Evolutionary conservation across 2,797 vertebrate species (phyloP).

Genomic region (Spondyliosoma cantharus): DNA sequence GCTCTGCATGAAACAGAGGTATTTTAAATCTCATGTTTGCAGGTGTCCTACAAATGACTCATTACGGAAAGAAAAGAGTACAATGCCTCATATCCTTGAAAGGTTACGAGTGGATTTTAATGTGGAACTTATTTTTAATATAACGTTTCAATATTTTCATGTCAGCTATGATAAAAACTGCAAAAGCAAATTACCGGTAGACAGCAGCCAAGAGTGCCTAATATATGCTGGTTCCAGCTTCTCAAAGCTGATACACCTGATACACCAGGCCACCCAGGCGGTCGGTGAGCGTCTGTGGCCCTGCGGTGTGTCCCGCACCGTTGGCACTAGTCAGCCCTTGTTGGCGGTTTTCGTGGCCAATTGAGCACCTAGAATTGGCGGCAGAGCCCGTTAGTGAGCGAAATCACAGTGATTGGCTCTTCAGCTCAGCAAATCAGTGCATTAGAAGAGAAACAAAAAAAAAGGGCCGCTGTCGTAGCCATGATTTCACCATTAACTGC

Average conservation of each 20-base stretch:
- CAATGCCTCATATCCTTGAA: background rate
- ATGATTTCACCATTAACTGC: too few relatives aligned
- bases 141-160: background rate
- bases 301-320: too few relatives aligned
- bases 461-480: too few relatives aligned
- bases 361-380: too few relatives aligned
- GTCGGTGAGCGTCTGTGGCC: too few relatives aligned
- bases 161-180: background rate
- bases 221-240: background rate
- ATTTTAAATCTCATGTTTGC: slow-evolving; percentile 22
- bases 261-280: too few relatives aligned
- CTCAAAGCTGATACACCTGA: background rate
- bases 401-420: too few relatives aligned
- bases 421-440: too few relatives aligned
- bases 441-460: too few relatives aligned
- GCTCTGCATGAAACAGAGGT: slow-evolving; percentile 20
- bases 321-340: too few relatives aligned
- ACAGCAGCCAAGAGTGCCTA: background rate
- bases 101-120: background rate
- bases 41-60: background rate
- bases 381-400: too few relatives aligned
- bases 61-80: background rate
- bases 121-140: background rate
- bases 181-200: background rate
- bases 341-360: too few relatives aligned